Base-by-base conservation (phyloP, 2,113 vertebrate species). In the Sphaerodactylus townsendi region DNA sequence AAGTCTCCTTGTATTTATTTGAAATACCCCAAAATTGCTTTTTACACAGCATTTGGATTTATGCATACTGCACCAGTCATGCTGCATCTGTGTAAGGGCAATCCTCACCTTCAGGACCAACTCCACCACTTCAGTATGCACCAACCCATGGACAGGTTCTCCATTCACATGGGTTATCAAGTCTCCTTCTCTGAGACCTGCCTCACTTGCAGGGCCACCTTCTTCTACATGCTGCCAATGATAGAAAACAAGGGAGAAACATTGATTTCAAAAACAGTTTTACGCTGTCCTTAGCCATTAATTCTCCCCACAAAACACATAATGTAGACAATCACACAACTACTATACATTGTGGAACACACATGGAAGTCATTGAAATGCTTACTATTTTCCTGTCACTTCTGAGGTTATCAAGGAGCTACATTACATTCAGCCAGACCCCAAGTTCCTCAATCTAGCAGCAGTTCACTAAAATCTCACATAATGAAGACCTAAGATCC, bases 151-250 rank as follows among this genome's bases (percentile, higher is more conserved):
- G 37, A 99, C 98, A 0, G 97, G 93, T 81, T 99, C 98, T n/a
- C 98, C 98, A 1, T 99, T 99, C 85, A 99, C 98, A 1, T 99
- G 98, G 8, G 98, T 99, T 95, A 99, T 99, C 90, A 99, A 97
- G 90, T 99, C 98, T 1, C 98, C 98, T 93, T 98, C 97, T 88
- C 96, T 97, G 85, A 99, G 96, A 25, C 98, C 98, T 0, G 98
- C 97, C 35, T 99, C 97, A 0, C 98, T 97, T 0, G 98, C 98
- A 0, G 98, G 98, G 3, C 98, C 98, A 0, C 97, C 97, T 0
- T 96, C 97, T 91, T 99, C 98, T 89, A 99, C 97, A 1, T 99
- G 97, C 98, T 99, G 95, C 69, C 88, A 90, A 90, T 0, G 19
- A 93, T 75, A 95, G 11, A 92, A 70, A 33, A 83, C 2, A 50